phyloP scores from a whole-genome alignment of 2,113 vertebrate genomes.

The Dipodomys ordii region DNA sequence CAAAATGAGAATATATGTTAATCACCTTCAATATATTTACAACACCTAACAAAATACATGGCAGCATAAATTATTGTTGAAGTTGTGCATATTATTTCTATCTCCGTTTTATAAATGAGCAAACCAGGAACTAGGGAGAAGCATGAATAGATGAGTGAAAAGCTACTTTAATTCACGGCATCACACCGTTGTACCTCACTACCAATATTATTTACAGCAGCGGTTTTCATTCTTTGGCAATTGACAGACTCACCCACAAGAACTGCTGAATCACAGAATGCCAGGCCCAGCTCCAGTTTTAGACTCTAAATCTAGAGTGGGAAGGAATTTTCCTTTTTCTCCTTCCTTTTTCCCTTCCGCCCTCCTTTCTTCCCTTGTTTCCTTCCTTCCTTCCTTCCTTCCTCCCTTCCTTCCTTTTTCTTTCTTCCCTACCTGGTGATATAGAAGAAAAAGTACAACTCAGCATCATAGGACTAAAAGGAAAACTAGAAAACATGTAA shows the following conservation, averaged over 20 bases:
- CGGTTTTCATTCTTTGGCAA: neutral
- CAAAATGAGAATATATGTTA: neutral
- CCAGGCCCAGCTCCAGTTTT: neutral
- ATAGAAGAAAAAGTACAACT: neutral
- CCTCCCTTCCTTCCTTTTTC: neutral
- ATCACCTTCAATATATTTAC: constrained; percentile 36
- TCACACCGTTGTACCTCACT: neutral
- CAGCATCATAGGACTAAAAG: constrained; percentile 28
- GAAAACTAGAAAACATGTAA: constrained; percentile 29
- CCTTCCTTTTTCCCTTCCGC: neutral
- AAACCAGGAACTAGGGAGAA: neutral
- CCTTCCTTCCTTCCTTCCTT: neutral
- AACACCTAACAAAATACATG: constrained; percentile 2
- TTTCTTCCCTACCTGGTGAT: neutral
- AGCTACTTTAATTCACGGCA: neutral
- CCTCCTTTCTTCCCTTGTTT: neutral
- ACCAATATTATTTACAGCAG: neutral
- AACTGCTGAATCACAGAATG: neutral
- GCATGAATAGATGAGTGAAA: neutral
- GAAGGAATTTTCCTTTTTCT: neutral
- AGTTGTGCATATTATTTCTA: constrained; percentile 37
- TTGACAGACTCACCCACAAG: neutral
- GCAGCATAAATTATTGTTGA: constrained; percentile 32
- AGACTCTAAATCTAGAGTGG: neutral
- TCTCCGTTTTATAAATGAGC: constrained; percentile 14